These are phyloP conservation scores for Podarcis raffonei DNA, from an alignment of 2,113 vertebrate genomes.

Conservation along the genomic window DNA sequence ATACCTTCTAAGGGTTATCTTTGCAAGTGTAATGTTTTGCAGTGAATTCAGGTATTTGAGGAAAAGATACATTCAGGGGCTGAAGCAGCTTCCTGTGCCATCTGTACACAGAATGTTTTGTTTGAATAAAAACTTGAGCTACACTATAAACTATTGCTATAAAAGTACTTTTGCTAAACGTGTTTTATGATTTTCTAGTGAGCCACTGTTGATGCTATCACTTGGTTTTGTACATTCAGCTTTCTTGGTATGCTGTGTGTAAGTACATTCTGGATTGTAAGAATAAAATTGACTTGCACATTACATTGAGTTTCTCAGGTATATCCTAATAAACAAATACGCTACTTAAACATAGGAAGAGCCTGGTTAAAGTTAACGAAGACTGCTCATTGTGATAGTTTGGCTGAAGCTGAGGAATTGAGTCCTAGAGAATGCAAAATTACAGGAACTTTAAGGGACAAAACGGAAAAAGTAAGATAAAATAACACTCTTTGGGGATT, in stretches of 20 bases:
- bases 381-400: neutral
- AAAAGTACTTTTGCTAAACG: neutral
- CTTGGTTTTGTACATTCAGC: neutral
- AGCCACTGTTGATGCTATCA: neutral
- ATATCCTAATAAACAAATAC: neutral
- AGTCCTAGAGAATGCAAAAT: neutral
- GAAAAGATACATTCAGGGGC: neutral
- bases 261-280: neutral
- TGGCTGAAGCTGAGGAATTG: neutral
- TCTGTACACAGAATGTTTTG: neutral
- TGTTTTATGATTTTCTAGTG: neutral
- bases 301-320: neutral
- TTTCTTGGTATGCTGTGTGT: neutral
- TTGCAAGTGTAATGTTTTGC: neutral
- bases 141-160: neutral
- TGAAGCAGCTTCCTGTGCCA: neutral
- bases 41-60: neutral
- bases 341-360: neutral
- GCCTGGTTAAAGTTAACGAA: neutral
- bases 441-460: neutral
- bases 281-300: constrained; percentile 9
- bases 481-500: constrained; percentile 12
- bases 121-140: neutral
- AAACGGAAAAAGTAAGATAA: neutral
- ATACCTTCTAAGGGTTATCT: neutral